These are phyloP conservation scores for Nezara viridula DNA, from an alignment of 2,888 invertebrate genomes.

Conservation along the genomic window DNA sequence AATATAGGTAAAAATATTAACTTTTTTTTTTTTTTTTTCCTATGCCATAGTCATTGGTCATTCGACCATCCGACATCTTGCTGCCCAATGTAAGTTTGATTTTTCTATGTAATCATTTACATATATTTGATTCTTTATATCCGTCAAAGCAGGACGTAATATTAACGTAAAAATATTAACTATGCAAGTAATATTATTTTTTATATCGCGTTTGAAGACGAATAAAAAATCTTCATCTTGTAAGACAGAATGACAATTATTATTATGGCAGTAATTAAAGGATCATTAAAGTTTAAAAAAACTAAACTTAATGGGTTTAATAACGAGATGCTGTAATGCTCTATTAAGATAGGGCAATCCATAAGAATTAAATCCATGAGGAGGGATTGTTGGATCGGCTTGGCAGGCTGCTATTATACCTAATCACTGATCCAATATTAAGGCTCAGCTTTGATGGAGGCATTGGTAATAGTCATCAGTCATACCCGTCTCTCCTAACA, in stretches of 20 bases:
- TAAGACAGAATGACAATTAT: background rate
- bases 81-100: no score
- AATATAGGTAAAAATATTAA: no score
- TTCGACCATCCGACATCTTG: no score
- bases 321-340: background rate
- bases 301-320: background rate
- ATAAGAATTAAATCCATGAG: conserved; percentile 2
- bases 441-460: background rate
- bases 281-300: background rate
- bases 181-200: no score
- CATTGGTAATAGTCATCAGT: background rate
- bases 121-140: no score
- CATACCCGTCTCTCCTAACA: background rate
- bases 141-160: no score
- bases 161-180: no score
- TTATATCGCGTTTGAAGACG: no score
- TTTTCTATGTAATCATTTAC: no score
- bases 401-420: background rate
- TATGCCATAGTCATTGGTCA: no score
- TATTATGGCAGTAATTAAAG: background rate
- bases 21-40: no score
- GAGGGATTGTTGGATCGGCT: background rate
- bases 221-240: background rate
- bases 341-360: background rate
- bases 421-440: background rate